Evolutionary conservation across 2,888 invertebrate genomes (phyloP), one percentile per base, ranked within the genome.

Genomic region (Antheraea assamensis): DNA sequence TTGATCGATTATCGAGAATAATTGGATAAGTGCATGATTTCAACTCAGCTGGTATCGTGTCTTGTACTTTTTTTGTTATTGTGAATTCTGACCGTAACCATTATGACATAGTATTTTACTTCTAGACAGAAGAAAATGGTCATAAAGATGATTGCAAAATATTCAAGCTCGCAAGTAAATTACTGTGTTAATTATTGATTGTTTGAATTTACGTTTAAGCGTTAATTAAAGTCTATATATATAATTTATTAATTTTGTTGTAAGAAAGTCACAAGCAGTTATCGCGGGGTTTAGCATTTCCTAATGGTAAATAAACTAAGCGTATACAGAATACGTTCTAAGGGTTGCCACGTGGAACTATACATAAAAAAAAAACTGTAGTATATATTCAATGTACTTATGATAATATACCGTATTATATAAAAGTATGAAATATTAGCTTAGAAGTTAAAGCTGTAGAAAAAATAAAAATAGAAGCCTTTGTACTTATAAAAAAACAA

Each of bases 71-170:
- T 42, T 42, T 13, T 42, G 27, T 27, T 17, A 30, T 30, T 30
- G 61, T 64, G 61, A 3, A 64, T 64, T 64, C 61, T 64, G 61
- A 27, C 27, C 13, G 17, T 30, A 30, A 30, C 30, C 3, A 64
- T 64, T 64, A 64, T 64, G 61, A 30, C 27, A 64, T 58, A 30
- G 61, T 64, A 30, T 64, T 64, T 64, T 30, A 27, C 61, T 64
- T 30, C 61, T 30, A 3, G 3, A 15, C 27, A 64, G 30, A 64
- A 64, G 61, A 64, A 64, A 64, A 64, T 3, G 61, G 61, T 19
- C 61, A 64, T 30, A 64, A 64, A 64, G 61, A 64, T 64, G 61
- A 64, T 64, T 64, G 61, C 61, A 64, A 30, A 64, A 64, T 64
- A 64, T 64, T 30, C 15, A 64, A 64, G 61, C 10, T 64, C 21